A percentile compares a stretch with the other conserved stretches of the same genome.
These are phyloP conservation scores for Caenorhabditis auriculariae DNA, from an alignment of 2,888 invertebrate genomes.

Conservation along the genomic window DNA sequence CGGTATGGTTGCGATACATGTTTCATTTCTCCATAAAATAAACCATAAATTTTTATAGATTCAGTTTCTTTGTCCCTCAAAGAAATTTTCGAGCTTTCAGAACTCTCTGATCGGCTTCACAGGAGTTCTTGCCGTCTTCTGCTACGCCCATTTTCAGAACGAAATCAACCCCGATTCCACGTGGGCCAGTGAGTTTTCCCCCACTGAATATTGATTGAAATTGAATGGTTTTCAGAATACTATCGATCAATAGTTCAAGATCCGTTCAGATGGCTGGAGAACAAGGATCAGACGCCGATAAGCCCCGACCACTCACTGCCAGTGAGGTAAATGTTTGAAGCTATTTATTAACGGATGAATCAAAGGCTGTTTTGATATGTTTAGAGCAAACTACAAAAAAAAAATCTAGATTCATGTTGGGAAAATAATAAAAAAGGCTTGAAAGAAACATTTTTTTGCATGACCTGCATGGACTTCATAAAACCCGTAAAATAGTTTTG, in stretches of 20 bases:
- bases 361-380: too few species aligned
- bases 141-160: constrained; percentile 45
- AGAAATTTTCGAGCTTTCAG: too few species aligned
- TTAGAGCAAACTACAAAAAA: background rate
- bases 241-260: constrained; percentile 7
- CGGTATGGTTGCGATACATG: too few species aligned
- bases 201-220: background rate
- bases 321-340: constrained; percentile 2
- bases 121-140: constrained; percentile 18
- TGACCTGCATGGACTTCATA: too few species aligned
- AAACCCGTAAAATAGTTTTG: too few species aligned
- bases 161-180: constrained; percentile 53
- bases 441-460: too few species aligned
- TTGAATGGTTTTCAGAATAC: constrained; percentile 3
- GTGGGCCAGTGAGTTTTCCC: constrained; percentile 43
- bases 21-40: too few species aligned
- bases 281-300: constrained; percentile 8
- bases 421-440: too few species aligned
- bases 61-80: too few species aligned
- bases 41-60: too few species aligned
- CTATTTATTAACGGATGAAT: background rate
- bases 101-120: constrained; percentile 27
- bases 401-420: too few species aligned
- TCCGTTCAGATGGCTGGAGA: constrained; percentile 15
- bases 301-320: constrained; percentile 10